These are phyloP conservation scores for Capreolus pygargus DNA, from an alignment of 2,113 vertebrate species.

Conservation along the genomic window DNA sequence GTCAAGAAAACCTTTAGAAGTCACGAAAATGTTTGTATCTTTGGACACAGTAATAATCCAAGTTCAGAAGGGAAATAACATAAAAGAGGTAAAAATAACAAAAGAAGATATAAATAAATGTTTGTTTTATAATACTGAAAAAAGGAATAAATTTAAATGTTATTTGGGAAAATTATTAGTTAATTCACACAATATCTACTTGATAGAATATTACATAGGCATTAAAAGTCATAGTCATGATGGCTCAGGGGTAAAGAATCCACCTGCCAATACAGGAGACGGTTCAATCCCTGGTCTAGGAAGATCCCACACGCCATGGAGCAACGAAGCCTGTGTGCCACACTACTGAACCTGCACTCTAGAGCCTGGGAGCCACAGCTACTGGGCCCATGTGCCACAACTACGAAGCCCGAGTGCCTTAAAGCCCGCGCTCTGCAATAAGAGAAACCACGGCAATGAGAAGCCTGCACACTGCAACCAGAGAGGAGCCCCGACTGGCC, in stretches of 20 bases:
- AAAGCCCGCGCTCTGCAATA: background rate
- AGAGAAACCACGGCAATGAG: background rate
- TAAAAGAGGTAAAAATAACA: background rate
- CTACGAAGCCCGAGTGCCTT: background rate
- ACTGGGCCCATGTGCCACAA: background rate
- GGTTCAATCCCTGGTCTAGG: background rate
- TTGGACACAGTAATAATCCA: background rate
- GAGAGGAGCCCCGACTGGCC: background rate
- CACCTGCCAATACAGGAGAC: background rate
- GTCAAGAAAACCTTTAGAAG: background rate
- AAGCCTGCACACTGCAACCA: background rate
- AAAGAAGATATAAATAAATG: background rate
- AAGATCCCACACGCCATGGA: background rate
- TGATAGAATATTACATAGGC: background rate
- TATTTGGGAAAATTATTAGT: background rate
- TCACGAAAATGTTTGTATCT: background rate
- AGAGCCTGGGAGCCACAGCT: background rate
- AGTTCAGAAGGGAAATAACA: constrained; percentile 9
- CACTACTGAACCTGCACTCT: background rate
- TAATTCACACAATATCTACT: background rate
- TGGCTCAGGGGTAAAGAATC: background rate
- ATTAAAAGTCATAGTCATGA: background rate
- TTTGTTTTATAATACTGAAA: constrained; percentile 1
- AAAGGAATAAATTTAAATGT: background rate
- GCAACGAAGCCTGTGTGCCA: background rate